Percentiles rank a stretch among this genome's conserved stretches.
Conservation (phyloP, 2,797 vertebrate genomes). For the Paratrypauchen microcephalus region DNA sequence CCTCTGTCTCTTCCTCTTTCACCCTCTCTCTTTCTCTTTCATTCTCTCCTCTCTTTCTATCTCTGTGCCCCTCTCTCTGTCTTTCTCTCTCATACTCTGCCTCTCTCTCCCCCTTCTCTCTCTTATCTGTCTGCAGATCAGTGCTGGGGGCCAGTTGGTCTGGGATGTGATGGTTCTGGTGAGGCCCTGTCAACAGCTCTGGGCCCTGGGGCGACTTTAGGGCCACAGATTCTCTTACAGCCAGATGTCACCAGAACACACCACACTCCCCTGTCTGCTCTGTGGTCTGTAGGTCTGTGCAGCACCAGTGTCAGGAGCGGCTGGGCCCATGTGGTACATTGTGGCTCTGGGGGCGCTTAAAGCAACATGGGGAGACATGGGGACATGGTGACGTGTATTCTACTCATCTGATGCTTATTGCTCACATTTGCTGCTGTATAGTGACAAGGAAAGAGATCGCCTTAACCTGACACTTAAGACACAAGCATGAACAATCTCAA, state of each 20-base stretch:
- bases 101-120: not conserved
- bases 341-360: slow-evolving; percentile 50
- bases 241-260: slow-evolving; percentile 71
- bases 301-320: slow-evolving; percentile 36
- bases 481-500: slow-evolving; percentile 21
- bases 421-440: slow-evolving; percentile 25
- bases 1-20: not conserved
- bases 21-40: not conserved
- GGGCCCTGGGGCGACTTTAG: slow-evolving; percentile 50
- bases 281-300: not conserved
- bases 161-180: slow-evolving; percentile 1
- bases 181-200: slow-evolving; percentile 56
- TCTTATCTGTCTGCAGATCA: slow-evolving; percentile 43
- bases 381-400: slow-evolving; percentile 36
- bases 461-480: slow-evolving; percentile 10
- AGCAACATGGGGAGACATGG: slow-evolving; percentile 16
- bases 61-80: too few species aligned
- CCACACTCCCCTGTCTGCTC: slow-evolving; percentile 39
- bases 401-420: not conserved
- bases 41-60: not conserved
- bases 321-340: slow-evolving; percentile 31
- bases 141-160: slow-evolving; percentile 23
- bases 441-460: slow-evolving; percentile 51
- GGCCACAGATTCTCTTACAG: slow-evolving; percentile 74
- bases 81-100: too few species aligned